Evolutionary conservation across 2,113 vertebrate genomes (phyloP), one percentile per base, ranked within the genome.

Genomic region (Castor canadensis): DNA sequence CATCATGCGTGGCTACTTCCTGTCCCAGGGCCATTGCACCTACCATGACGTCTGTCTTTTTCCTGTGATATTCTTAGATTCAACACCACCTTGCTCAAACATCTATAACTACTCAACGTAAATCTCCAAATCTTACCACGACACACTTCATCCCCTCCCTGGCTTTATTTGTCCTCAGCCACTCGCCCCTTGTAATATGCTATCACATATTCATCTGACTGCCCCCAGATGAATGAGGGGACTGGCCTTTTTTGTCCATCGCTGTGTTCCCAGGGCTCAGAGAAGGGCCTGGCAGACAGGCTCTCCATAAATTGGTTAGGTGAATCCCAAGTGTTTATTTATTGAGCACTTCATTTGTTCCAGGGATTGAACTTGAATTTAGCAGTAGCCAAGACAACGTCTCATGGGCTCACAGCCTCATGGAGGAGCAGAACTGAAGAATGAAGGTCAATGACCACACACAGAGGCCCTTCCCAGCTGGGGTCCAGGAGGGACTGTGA

Each of bases 11-110:
- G 54, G 32, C 15, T 67, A 47, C 15, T 9, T 76, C 80, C 79
- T 75, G 72, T 71, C 87, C 64, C 83, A 28, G 96, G 95, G 20
- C 79, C 91, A 89, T 89, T 87, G 80, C n/a, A 43, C 75, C 40
- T 32, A 24, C 62, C 26, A 1, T 6, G 1, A 15, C 81, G 9
- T 6, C 54, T 16, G 32, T 58, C 84, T 5, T 66, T 32, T 15
- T 73, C 56, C 75, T 54, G 30, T 0, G 13, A 3, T 8, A 10
- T 0, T 43, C 86, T 77, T 73, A 62, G 5, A 2, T 4, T 28
- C 16, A 9, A 38, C 62, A 40, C 28, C 26, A 11, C 20, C 43
- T 32, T 19, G 32, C 47, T 30, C 71, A 71, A 24, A 9, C 3
- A 0, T 32, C 26, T 40, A n/a, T 28, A 49, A 26, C 32, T 49